phyloP scores from a whole-genome alignment of 1,140 invertebrate species.

The Ceratina australensis region DNA sequence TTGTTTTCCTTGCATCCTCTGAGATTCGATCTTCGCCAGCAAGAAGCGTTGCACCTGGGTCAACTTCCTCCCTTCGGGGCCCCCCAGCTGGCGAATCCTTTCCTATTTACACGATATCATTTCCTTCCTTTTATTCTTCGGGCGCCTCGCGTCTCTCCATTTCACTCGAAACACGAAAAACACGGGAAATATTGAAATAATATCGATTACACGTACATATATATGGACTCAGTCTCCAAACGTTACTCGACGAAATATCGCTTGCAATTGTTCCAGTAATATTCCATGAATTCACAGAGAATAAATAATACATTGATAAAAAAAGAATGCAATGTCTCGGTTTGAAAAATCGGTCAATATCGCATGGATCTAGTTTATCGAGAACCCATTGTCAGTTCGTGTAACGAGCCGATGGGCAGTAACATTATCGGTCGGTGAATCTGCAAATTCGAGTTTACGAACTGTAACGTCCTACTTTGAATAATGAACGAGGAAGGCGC shows the following conservation, averaged over 20 bases:
- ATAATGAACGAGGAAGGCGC: slow-evolving; percentile 61
- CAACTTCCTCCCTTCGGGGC: slow-evolving; percentile 75
- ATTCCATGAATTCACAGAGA: too few species aligned
- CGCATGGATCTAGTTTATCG: not conserved
- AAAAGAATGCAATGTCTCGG: too few species aligned
- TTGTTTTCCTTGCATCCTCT: slow-evolving; percentile 64
- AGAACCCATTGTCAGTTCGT: not conserved
- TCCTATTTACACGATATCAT: slow-evolving; percentile 21
- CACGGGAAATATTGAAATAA: too few species aligned
- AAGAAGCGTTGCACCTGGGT: slow-evolving; percentile 74
- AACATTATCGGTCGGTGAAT: slow-evolving; percentile 44
- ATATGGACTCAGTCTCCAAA: too few species aligned
- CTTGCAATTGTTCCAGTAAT: too few species aligned
- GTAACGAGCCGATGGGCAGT: too few species aligned
- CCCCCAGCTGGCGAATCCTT: slow-evolving; percentile 69
- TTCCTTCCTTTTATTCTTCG: not conserved
- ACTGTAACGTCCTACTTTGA: slow-evolving; percentile 50
- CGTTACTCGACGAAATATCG: too few species aligned
- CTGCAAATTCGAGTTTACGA: slow-evolving; percentile 53
- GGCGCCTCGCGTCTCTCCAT: not conserved
- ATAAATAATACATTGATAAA: too few species aligned
- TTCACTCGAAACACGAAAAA: too few species aligned
- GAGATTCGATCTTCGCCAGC: slow-evolving; percentile 60
- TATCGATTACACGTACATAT: too few species aligned
- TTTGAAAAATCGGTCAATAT: not conserved